Evolutionary conservation across 2,113 vertebrate species (phyloP).

Genomic region (Mirounga angustirostris): DNA sequence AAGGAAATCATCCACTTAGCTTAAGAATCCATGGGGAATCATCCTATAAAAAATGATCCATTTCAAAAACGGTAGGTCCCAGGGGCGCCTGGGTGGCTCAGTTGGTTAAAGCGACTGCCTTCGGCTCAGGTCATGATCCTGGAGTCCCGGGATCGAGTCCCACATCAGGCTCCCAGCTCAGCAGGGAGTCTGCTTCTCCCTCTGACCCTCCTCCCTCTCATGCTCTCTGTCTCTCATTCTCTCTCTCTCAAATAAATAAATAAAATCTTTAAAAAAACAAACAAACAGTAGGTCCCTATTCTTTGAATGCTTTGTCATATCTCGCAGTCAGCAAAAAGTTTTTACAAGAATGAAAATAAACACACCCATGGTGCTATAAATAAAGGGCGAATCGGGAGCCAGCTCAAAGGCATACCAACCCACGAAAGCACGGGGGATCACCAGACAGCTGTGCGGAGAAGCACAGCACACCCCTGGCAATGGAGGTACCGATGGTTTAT

Average conservation of each 20-base stretch:
- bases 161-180: no score
- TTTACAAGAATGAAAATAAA: conserved; percentile 73
- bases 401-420: background rate
- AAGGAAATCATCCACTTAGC: background rate
- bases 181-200: no score
- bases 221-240: no score
- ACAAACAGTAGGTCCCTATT: background rate
- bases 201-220: no score
- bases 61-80: background rate
- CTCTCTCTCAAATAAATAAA: no score
- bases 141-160: no score
- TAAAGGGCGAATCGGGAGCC: background rate
- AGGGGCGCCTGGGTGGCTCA: no score
- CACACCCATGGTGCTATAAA: conserved; percentile 43
- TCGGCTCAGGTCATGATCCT: no score
- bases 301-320: conserved; percentile 45
- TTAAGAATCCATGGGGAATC: background rate
- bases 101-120: no score
- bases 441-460: background rate
- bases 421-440: background rate
- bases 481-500: background rate
- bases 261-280: no score
- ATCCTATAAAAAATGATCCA: background rate
- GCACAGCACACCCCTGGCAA: background rate
- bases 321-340: conserved; percentile 47